Evolutionary conservation across 1,140 invertebrate genomes (phyloP), one percentile per base, ranked within the genome.

Genomic region (Drosophila takahashii): DNA sequence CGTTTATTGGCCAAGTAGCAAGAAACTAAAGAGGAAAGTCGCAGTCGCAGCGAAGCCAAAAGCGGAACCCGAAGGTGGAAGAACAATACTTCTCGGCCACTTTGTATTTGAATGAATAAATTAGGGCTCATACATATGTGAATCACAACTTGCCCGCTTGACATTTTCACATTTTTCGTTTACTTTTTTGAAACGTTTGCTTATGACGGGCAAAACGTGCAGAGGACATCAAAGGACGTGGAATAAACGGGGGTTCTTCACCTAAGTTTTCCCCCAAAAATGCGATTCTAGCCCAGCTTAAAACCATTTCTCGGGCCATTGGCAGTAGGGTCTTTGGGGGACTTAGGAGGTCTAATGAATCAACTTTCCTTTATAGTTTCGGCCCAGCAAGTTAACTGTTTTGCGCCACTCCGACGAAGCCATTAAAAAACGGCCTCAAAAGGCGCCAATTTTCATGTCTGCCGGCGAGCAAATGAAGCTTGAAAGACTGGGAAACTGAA

Each of bases 1-100:
- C 81, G 70, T 77, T 85, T 77, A 77, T 86, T 85, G 81, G 58
- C 56, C 81, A 44, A 73, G 72, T 67, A 76, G 58, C 75, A 41
- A 56, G 66, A 22, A 22, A 76, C 54, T 56, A 62, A 76, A 44
- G 16, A 57, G 15, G 13, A 32, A 9, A 13, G 18, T 4, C 39
- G 42, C n/a, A 13, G 13, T n/a, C 15, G 11, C 15, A 9, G 26
- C 13, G 26, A 44, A 37, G 44, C 22, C 45, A n/a, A 47, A 9
- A 27, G 18, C 48, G 60, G 45, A 66, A 8, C 29, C 32, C 27
- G 16, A 50, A 32, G 58, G 16, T 11, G 34, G 27, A 10, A 29
- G 4, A 29, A 27, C 22, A 27, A 29, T 11, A 15, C 64, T 34
- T 7, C 16, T 15, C 18, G 48, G 32, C 36, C 64, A 65, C 34